These are phyloP conservation scores for Halictus rubicundus DNA, from an alignment of 1,140 invertebrate species.

Conservation along the genomic window DNA sequence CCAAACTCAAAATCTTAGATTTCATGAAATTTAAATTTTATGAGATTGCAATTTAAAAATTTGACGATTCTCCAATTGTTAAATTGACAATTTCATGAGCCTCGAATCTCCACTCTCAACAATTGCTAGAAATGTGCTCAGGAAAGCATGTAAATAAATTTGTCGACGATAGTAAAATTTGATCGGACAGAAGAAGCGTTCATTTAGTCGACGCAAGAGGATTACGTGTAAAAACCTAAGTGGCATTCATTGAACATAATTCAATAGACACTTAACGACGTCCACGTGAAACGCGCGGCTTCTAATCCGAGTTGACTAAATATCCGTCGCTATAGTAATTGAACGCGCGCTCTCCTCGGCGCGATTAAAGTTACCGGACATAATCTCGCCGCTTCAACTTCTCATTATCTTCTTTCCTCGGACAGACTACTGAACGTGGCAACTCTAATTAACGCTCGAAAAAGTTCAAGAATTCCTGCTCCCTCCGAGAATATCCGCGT, in stretches of 20 bases:
- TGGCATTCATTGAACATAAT: conserved; percentile 42
- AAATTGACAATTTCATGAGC: too few relatives aligned
- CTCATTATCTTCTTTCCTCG: conserved; percentile 28
- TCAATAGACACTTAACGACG: conserved; percentile 53
- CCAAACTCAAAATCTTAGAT: too few relatives aligned
- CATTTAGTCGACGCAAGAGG: too few relatives aligned
- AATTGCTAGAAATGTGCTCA: too few relatives aligned
- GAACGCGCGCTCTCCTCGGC: conserved; percentile 45
- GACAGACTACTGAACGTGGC: conserved; percentile 13
- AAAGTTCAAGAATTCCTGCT: conserved; percentile 15
- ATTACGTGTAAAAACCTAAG: conserved; percentile 3
- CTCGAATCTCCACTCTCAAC: too few relatives aligned
- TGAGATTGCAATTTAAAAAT: too few relatives aligned
- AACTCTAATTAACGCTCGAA: conserved; percentile 29
- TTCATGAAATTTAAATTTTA: too few relatives aligned
- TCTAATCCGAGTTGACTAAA: conserved; percentile 63
- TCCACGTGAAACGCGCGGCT: conserved; percentile 44
- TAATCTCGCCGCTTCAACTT: conserved; percentile 35
- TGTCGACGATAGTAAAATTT: too few relatives aligned
- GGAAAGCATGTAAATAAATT: too few relatives aligned
- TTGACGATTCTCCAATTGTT: too few relatives aligned
- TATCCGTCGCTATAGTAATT: conserved; percentile 56
- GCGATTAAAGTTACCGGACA: conserved; percentile 55
- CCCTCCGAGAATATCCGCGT: background rate
- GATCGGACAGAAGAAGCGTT: too few relatives aligned